Percentiles rank a stretch among this genome's conserved stretches.
Conservation (phyloP, 2,113 vertebrate genomes). For the Apistogramma diplotaenia region DNA sequence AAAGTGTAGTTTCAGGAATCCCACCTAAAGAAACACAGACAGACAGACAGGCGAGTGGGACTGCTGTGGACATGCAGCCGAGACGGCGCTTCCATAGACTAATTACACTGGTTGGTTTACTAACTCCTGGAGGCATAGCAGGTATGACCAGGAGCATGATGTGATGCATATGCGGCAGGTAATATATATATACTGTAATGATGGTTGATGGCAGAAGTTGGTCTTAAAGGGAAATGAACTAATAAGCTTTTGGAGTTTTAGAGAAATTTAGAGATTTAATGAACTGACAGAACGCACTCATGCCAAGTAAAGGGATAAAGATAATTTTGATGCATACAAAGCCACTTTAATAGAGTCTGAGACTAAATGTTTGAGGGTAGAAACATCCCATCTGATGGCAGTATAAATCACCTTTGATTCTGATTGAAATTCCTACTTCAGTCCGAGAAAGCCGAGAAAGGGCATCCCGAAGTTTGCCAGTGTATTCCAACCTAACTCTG, state of each 20-base stretch:
- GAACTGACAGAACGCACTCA: neutral
- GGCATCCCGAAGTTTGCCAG: neutral
- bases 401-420: neutral
- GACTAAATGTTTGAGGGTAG: neutral
- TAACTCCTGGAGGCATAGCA: too few species aligned
- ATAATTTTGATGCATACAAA: neutral
- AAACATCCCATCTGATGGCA: neutral
- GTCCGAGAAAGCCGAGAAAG: neutral
- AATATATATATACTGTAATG: accelerated
- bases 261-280: neutral
- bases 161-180: too few species aligned
- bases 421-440: neutral
- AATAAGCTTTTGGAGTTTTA: accelerated
- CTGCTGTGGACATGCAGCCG: too few species aligned
- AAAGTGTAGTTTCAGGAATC: too few species aligned
- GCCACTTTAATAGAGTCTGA: neutral
- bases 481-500: too few species aligned
- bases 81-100: too few species aligned
- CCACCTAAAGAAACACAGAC: too few species aligned
- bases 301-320: neutral
- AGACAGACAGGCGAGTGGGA: too few species aligned
- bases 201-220: neutral
- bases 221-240: neutral
- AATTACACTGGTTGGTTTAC: too few species aligned
- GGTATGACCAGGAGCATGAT: too few species aligned